phyloP scores from a whole-genome alignment of 2,113 vertebrate species.

The Colistium nudipinnis region DNA sequence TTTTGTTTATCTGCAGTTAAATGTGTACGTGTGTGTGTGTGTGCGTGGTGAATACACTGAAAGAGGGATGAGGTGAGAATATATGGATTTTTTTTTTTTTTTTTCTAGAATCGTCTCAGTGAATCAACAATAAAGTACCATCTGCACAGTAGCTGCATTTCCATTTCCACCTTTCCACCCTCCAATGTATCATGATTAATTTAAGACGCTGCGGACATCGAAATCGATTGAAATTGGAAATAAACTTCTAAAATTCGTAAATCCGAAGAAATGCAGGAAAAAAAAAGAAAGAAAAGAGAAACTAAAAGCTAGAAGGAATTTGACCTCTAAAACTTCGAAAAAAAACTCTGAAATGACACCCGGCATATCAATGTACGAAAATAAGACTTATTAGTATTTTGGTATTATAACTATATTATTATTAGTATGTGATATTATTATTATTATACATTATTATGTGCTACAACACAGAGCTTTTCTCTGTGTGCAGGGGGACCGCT shows the following conservation, averaged over 20 bases:
- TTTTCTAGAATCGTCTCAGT: background rate
- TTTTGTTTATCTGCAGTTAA: background rate
- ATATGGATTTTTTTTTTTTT: no score
- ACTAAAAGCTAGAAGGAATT: no score
- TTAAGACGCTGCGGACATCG: background rate
- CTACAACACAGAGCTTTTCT: no score
- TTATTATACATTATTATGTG: background rate
- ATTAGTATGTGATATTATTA: no score
- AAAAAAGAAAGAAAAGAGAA: background rate
- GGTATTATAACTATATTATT: no score
- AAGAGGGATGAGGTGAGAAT: background rate
- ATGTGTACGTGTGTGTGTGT: background rate
- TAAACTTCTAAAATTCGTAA: background rate
- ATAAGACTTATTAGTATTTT: no score
- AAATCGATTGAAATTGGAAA: conserved; percentile 16
- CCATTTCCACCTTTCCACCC: background rate
- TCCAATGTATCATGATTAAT: background rate
- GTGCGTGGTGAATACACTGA: background rate
- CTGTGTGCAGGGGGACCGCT: conserved; percentile 82
- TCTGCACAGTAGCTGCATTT: background rate
- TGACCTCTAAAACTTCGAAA: no score
- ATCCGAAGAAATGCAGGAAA: background rate
- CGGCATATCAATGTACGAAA: no score
- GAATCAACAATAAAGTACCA: background rate
- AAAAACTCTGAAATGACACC: no score